These are phyloP conservation scores for Enhydra lutris DNA, from an alignment of 2,113 vertebrate species.

Conservation along the genomic window DNA sequence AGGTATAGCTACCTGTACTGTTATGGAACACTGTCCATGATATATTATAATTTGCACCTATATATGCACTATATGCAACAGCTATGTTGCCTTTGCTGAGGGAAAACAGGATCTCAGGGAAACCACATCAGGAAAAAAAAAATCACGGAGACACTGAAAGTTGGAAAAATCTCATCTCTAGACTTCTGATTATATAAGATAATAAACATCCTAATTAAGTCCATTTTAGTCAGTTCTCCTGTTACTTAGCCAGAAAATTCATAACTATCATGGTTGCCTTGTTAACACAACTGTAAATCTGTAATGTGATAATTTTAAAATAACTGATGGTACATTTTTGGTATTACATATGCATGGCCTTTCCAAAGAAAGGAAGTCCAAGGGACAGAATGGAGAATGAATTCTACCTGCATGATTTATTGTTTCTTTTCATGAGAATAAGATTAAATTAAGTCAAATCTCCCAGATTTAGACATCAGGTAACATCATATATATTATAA, in stretches of 20 bases:
- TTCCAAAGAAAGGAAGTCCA: not conserved
- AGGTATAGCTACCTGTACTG: not conserved
- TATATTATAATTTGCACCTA: not conserved
- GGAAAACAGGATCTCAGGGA: not conserved
- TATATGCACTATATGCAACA: not conserved
- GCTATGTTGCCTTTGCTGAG: not conserved
- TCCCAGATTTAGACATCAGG: not conserved
- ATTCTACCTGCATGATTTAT: not conserved
- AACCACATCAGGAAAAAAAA: not conserved
- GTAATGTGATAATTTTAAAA: not conserved
- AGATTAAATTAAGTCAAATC: constrained; percentile 26
- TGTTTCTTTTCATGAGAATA: constrained; percentile 21
- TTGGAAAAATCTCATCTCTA: not conserved
- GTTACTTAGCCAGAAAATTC: not conserved
- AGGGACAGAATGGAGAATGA: not conserved
- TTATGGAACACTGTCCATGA: not conserved
- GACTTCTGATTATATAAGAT: not conserved
- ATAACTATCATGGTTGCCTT: not conserved
- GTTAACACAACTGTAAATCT: not conserved
- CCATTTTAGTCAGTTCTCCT: not conserved
- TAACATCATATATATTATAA: not conserved
- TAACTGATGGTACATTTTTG: constrained; percentile 5
- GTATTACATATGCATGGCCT: not conserved
- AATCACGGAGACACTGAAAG: not conserved
- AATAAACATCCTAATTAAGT: constrained; percentile 1